A percentile compares a stretch with the other conserved stretches of the same genome.
Evolutionary conservation across 2,113 vertebrate genomes (phyloP).

Genomic region (Hypocryptadius cinnamomeus): DNA sequence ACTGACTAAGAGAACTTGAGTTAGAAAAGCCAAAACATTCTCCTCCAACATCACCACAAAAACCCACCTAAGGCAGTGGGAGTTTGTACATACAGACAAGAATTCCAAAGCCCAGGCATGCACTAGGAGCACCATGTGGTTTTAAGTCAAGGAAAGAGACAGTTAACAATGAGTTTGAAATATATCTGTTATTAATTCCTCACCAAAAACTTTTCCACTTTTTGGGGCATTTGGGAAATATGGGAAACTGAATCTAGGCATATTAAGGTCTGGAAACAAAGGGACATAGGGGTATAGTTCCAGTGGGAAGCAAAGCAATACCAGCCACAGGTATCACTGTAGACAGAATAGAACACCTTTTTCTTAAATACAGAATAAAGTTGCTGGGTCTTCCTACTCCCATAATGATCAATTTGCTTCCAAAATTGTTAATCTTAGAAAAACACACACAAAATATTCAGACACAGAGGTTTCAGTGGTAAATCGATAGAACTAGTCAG

Average conservation of each 20-base stretch:
- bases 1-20: not conserved
- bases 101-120: not conserved
- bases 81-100: not conserved
- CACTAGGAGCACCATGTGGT: not conserved
- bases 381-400: not conserved
- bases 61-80: not conserved
- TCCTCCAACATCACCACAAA: not conserved
- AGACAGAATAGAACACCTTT: not conserved
- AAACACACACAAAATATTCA: constrained; percentile 43
- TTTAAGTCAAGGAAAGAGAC: not conserved
- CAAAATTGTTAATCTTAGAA: constrained; percentile 20
- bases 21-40: not conserved
- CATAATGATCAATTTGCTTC: constrained; percentile 4
- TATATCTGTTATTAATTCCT: not conserved
- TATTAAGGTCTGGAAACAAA: not conserved
- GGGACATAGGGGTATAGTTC: not conserved
- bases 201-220: not conserved
- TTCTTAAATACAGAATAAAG: not conserved
- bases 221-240: not conserved
- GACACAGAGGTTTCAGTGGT: not conserved
- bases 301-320: not conserved
- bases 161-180: not conserved
- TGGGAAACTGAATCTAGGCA: not conserved
- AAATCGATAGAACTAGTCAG: constrained; percentile 43
- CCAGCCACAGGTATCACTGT: not conserved